A percentile compares a stretch with the other conserved stretches of the same genome.
Conservation (phyloP, 2,888 invertebrate genomes). For the Phengaris arion region DNA sequence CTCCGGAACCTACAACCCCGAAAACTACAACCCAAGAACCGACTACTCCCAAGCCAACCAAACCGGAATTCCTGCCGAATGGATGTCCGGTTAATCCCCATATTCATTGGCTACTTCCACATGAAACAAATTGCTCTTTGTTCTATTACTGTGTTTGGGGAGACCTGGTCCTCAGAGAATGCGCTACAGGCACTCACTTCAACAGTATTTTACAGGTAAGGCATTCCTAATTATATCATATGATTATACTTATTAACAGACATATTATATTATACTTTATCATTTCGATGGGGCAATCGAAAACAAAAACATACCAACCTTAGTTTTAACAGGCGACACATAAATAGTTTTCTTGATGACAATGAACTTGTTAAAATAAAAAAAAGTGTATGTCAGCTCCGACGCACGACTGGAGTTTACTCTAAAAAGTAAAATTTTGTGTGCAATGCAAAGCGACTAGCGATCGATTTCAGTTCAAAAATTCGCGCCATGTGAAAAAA, state of each 20-base stretch:
- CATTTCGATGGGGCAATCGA: neutral
- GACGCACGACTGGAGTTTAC: no score
- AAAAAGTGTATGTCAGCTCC: no score
- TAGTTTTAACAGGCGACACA: neutral
- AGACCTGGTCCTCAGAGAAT: slow-evolving; percentile 47
- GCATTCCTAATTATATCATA: no score
- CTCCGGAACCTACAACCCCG: neutral
- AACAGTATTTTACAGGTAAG: slow-evolving; percentile 56
- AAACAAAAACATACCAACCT: neutral
- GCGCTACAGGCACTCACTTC: slow-evolving; percentile 53
- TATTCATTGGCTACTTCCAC: slow-evolving; percentile 60
- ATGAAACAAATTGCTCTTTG: slow-evolving; percentile 52
- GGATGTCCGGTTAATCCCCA: slow-evolving; percentile 61
- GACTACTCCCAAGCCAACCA: neutral
- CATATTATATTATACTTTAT: no score
- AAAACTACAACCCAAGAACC: slow-evolving; percentile 3
- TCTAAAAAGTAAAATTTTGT: no score
- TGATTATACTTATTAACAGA: neutral
- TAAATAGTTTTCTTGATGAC: no score
- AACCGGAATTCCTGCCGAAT: slow-evolving; percentile 49
- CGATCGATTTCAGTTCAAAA: no score
- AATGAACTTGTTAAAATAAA: no score
- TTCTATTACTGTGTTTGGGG: slow-evolving; percentile 69
- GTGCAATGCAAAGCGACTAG: no score
- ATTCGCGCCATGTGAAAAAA: no score